Conservation (phyloP, 2,113 vertebrate species). For the Ibidorhyncha struthersii region DNA sequence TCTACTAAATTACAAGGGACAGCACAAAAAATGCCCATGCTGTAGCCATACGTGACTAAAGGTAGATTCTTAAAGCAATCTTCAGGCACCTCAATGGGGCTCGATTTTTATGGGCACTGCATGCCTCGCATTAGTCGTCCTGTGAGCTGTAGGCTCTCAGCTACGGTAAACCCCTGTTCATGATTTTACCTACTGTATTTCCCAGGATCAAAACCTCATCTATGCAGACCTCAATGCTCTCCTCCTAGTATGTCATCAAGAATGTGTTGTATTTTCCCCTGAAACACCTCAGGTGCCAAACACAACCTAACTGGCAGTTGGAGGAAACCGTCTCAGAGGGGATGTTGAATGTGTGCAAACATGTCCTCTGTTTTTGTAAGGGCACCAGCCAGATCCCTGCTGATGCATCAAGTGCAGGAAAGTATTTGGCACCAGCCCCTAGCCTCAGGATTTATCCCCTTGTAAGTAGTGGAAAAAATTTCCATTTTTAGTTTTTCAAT, state of each 20-base stretch:
- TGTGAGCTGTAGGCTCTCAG: neutral
- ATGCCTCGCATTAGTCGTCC: accelerated
- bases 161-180: neutral
- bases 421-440: slow-evolving; percentile 10
- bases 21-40: neutral
- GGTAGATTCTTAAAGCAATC: neutral
- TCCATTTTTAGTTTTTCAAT: neutral
- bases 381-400: slow-evolving; percentile 40
- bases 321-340: slow-evolving; percentile 10
- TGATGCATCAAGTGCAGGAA: slow-evolving; percentile 37
- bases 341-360: slow-evolving; percentile 32
- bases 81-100: neutral
- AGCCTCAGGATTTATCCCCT: neutral
- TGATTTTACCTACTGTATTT: neutral
- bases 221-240: neutral
- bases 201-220: neutral
- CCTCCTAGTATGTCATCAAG: neutral
- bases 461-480: neutral
- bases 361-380: slow-evolving; percentile 15
- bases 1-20: neutral
- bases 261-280: slow-evolving; percentile 3
- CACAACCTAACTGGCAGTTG: neutral
- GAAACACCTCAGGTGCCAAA: slow-evolving; percentile 34
- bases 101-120: neutral
- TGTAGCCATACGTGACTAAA: neutral